These are phyloP conservation scores for Datnioides undecimradiatus DNA, from an alignment of 2,113 vertebrate genomes.

Conservation along the genomic window DNA sequence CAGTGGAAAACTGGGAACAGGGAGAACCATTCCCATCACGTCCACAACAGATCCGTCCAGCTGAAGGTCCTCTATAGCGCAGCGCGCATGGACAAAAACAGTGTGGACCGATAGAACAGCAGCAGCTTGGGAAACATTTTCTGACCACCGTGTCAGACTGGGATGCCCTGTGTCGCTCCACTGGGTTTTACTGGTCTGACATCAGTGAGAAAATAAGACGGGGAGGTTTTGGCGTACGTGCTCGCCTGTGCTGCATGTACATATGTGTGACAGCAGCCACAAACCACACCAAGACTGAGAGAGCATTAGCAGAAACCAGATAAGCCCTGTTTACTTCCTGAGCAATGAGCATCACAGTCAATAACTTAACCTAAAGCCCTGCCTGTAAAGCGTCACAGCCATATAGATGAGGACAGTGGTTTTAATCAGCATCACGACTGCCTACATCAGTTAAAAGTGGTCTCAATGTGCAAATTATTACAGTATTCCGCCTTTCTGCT, in stretches of 20 bases:
- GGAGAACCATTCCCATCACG: conserved; percentile 58
- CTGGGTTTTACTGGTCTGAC: conserved; percentile 1
- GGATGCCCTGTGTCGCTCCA: background rate
- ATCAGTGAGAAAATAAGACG: background rate
- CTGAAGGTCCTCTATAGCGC: background rate
- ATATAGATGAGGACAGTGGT: background rate
- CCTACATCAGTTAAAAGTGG: too few relatives aligned
- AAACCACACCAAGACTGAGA: background rate
- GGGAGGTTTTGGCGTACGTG: background rate
- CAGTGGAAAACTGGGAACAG: conserved; percentile 43
- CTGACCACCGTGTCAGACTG: conserved; percentile 35
- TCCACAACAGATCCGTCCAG: conserved; percentile 31
- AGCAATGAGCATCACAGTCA: background rate
- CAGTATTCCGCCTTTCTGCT: background rate
- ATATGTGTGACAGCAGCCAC: background rate
- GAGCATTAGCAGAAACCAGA: conserved; percentile 28
- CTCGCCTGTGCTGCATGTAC: background rate
- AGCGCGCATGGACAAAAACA: background rate
- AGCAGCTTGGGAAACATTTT: conserved; percentile 36
- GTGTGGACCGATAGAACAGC: background rate
- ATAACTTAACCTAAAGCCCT: background rate
- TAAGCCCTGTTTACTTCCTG: conserved; percentile 2
- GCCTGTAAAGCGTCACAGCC: background rate
- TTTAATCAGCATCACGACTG: too few relatives aligned
- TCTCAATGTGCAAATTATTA: too few relatives aligned